Evolutionary conservation across 2,797 vertebrate genomes (phyloP).

Genomic region (Hozukius guyotensis): DNA sequence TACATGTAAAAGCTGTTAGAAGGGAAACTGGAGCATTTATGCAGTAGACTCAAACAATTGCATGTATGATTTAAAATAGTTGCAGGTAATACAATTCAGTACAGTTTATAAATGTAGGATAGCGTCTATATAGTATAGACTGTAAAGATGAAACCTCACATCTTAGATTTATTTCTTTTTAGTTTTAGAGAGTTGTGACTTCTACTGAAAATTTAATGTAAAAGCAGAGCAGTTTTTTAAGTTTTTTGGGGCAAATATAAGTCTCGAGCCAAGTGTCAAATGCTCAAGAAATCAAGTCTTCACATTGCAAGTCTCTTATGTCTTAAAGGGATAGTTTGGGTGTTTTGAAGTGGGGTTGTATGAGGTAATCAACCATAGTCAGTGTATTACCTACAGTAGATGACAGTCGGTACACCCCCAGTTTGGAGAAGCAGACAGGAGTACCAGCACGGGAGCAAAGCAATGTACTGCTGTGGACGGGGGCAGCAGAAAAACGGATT

Average conservation of each 20-base stretch:
- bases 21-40: not conserved
- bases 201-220: not conserved
- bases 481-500: too few species aligned
- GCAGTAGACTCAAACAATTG: not conserved
- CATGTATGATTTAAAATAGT: not conserved
- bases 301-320: not conserved
- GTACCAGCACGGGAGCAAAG: too few species aligned
- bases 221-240: not conserved
- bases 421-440: too few species aligned
- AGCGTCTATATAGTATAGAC: not conserved
- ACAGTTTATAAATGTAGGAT: not conserved
- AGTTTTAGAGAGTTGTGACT: not conserved
- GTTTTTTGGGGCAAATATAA: not conserved
- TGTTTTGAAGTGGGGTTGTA: too few species aligned
- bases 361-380: too few species aligned
- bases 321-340: not conserved
- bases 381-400: too few species aligned
- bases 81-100: not conserved
- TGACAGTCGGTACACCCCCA: too few species aligned
- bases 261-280: not conserved
- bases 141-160: not conserved
- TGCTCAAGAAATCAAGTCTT: not conserved
- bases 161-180: not conserved
- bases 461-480: too few species aligned
- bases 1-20: constrained; percentile 23